A percentile compares a stretch with the other conserved stretches of the same genome.
phyloP scores from a whole-genome alignment of 2,797 vertebrate genomes.

The Onychomys torridus region DNA sequence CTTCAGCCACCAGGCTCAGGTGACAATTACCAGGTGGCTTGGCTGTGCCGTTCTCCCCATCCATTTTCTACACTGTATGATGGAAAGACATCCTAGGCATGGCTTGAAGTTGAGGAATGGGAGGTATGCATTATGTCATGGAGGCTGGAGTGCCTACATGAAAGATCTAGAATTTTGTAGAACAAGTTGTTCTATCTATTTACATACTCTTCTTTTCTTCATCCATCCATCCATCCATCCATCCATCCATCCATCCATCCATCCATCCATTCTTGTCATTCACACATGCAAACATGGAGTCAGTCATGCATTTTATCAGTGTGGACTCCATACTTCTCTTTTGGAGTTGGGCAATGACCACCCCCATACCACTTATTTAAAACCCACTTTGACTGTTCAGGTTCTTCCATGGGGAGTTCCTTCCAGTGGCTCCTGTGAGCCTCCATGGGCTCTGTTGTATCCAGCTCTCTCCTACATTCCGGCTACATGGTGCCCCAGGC shows the following conservation, averaged over 20 bases:
- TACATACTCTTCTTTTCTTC: not conserved
- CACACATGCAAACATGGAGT: no score
- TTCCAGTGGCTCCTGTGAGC: not conserved
- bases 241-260: not conserved
- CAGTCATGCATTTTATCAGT: not conserved
- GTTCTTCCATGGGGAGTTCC: no score
- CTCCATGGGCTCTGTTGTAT: not conserved
- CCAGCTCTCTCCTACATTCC: not conserved
- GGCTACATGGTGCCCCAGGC: not conserved
- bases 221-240: not conserved
- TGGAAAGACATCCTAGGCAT: not conserved
- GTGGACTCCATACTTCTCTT: not conserved
- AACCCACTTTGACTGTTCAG: not conserved
- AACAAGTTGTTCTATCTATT: not conserved
- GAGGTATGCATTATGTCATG: rapidly evolving
- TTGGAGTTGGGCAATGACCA: not conserved
- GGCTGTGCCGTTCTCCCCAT: rapidly evolving
- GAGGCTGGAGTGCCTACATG: rapidly evolving
- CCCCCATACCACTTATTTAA: not conserved
- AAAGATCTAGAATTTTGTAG: not conserved
- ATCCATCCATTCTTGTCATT: not conserved
- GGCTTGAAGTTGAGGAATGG: rapidly evolving
- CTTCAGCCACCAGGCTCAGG: not conserved
- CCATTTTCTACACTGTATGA: not conserved
- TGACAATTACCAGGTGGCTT: not conserved